A percentile compares a stretch with the other conserved stretches of the same genome.
phyloP scores from a whole-genome alignment of 2,888 invertebrate species.

The Leptinotarsa juncta region DNA sequence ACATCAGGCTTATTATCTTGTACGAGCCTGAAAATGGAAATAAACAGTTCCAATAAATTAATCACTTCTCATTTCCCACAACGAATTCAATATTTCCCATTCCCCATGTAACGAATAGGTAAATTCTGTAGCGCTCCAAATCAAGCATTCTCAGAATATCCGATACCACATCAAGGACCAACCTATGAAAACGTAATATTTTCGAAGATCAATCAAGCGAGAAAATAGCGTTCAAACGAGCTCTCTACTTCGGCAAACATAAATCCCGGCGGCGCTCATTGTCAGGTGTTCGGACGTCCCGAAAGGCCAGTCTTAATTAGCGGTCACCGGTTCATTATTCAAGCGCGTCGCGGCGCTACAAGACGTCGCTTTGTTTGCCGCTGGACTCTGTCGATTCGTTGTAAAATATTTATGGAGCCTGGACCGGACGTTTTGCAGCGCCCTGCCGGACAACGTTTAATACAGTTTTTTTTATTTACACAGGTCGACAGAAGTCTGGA shows the following conservation, averaged over 20 bases:
- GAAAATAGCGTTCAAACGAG: neutral
- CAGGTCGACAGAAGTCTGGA: neutral
- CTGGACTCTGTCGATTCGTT: conserved; percentile 61
- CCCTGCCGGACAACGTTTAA: neutral
- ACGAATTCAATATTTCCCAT: neutral
- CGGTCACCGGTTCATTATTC: conserved; percentile 65
- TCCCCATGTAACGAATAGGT: neutral
- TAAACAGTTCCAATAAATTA: no score
- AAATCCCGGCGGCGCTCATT: conserved; percentile 60
- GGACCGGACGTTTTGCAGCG: conserved; percentile 6
- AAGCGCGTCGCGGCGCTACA: conserved; percentile 59
- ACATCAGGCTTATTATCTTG: no score
- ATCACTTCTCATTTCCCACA: no score
- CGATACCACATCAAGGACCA: neutral
- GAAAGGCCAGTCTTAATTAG: conserved; percentile 65
- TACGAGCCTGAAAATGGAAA: no score
- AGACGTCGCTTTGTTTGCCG: conserved; percentile 62
- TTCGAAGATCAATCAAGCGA: neutral
- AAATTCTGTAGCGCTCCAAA: neutral
- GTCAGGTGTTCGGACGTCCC: conserved; percentile 63
- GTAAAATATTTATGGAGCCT: conserved; percentile 62
- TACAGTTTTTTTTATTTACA: neutral
- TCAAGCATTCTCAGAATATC: neutral
- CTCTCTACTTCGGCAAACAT: conserved; percentile 52
- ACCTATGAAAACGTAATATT: neutral